Base-by-base conservation (phyloP, 2,113 vertebrate species). In the Malurus elegans region DNA sequence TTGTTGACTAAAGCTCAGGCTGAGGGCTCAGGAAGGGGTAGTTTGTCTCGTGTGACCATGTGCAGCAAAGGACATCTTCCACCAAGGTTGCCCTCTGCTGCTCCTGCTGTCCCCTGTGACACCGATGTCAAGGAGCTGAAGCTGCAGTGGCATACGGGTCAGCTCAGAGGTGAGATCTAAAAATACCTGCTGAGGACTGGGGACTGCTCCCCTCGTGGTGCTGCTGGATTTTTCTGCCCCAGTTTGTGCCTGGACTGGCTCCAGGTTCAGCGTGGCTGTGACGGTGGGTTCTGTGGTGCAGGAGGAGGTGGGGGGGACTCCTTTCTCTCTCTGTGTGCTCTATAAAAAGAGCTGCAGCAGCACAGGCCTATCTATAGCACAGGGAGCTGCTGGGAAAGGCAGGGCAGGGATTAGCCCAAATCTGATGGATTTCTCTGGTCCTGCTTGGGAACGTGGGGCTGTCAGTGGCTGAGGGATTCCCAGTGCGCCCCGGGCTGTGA, bases 341-440 rank as follows among this genome's bases (percentile, higher is more conserved):
- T 92, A 92, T 95, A 94, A 93, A 96, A 93, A 95, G 93, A 90
- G 58, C 60, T 2, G 25, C 7, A 11, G 89, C 83, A 80, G 76
- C 86, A 62, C 72, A 70, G 62, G 51, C 34, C 89, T 96, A 89
- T 93, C 93, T 95, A 91, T 92, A 95, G 93, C 89, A 48, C 60
- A 72, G 57, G 91, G 91, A 90, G 95, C 61, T 92, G 90, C 67
- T 65, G 87, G 21, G 34, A 83, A 76, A 85, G 57, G 70, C 86
- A 81, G 66, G 66, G 69, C 72, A 80, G 58, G 50, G 32, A 51
- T 84, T 70, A 83, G 62, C 65, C 89, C 50, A 48, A 23, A 90
- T 87, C 57, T 91, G 84, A 50, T 1, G 20, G 24, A 71, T 91
- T 81, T 86, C 73, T 91, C 44, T 3, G 1, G 72, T 78, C 32